Conservation (phyloP, 1,140 invertebrate species). For the Oppia nitens region DNA sequence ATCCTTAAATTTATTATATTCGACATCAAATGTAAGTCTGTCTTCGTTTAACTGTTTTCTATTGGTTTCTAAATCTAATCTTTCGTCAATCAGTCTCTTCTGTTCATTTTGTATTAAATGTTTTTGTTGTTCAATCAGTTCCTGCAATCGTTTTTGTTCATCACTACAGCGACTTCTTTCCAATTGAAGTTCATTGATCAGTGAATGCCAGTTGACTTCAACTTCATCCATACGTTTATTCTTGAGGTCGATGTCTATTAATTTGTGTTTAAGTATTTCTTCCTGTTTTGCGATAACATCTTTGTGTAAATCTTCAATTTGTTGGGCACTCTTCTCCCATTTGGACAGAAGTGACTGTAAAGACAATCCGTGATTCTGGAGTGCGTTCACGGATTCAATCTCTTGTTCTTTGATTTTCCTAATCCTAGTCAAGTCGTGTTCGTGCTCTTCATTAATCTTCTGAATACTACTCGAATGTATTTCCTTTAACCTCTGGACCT, state of each 20-base stretch:
- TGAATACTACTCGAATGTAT: not conserved
- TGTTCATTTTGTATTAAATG: not conserved
- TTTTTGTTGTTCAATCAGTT: constrained; percentile 3
- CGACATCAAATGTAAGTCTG: not conserved
- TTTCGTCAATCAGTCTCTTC: not conserved
- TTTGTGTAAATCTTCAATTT: constrained; percentile 13
- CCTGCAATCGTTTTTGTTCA: not conserved
- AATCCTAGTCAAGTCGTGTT: constrained; percentile 10
- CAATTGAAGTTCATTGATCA: constrained; percentile 2
- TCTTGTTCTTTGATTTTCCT: constrained; percentile 11
- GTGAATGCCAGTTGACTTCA: constrained; percentile 10
- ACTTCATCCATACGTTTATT: constrained; percentile 3
- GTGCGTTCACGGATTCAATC: constrained; percentile 1
- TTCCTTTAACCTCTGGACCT: constrained; percentile 10
- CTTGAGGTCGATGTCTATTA: not conserved
- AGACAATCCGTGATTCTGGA: constrained; percentile 3
- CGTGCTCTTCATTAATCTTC: constrained; percentile 5
- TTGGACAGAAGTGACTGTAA: constrained; percentile 9
- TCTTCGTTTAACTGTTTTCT: not conserved
- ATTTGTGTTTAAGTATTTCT: constrained; percentile 7
- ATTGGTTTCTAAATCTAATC: not conserved
- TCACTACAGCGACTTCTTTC: not conserved
- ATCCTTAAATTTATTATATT: not conserved
- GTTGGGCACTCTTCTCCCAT: constrained; percentile 13
- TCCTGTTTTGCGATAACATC: constrained; percentile 10